Evolutionary conservation across 2,797 vertebrate species (phyloP), one percentile per base, ranked within the genome.

Genomic region (Enteromius argenteus): DNA sequence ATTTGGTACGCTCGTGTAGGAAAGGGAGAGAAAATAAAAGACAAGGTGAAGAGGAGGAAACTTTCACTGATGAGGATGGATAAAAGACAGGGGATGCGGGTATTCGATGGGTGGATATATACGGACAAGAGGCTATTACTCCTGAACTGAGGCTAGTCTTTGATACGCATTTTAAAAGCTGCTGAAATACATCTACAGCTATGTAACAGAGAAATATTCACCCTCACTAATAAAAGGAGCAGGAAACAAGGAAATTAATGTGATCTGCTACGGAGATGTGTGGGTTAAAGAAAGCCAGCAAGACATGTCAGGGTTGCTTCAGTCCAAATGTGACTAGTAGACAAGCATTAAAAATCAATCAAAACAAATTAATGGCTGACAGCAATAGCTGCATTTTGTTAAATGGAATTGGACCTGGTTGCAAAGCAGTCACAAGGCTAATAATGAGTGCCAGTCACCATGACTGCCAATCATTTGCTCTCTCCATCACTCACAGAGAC

Each of bases 291-390:
- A 79, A 79, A 84, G 77, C 13, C 62, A 69, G 8, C 27, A n/a
- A 60, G 30, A 53, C 53, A 68, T 4, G 7, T 66, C 11, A 23
- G 86, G 82, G 76, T 62, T 75, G 56, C 64, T 74, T 53, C 62
- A 77, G 49, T 23, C 56, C 66, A 64, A 44, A 80, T 66, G 44
- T 8, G 17, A 69, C 51, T 17, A 51, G 66, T 86, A 89, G 89
- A 90, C 83, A 86, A 89, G 86, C 89, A 89, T 90, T 93, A 89
- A 92, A 89, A 87, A 92, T 91, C 90, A 92, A 90, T 94, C 92
- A 91, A 89, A 93, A 90, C 90, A 91, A 90, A 93, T 93, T 87
- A 93, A 82, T 23, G 32, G 21, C 68, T 64, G 66, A 90, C 78
- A 21, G 71, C 5, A 84, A 88, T 89, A 91, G 90, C 87, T 86